Percentiles rank a stretch among this genome's conserved stretches.
These are phyloP conservation scores for Aulostomus chinensis DNA, from an alignment of 2,797 vertebrate species.

Conservation along the genomic window DNA sequence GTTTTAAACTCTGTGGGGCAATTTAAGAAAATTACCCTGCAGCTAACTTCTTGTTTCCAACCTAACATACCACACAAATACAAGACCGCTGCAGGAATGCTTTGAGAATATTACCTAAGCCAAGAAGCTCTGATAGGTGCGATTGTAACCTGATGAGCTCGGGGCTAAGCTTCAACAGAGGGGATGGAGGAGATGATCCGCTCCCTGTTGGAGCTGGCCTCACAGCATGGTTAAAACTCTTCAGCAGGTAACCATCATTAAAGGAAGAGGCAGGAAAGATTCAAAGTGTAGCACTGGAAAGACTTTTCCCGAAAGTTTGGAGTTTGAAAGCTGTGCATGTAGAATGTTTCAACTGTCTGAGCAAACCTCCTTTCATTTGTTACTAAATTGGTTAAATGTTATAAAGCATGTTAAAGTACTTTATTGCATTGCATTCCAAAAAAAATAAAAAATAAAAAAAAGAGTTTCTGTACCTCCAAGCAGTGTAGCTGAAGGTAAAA, in stretches of 20 bases:
- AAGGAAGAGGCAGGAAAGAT: too few relatives aligned
- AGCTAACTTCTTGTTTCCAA: conserved; percentile 59
- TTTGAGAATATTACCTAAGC: conserved; percentile 48
- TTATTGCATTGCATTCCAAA: too few relatives aligned
- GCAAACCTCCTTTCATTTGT: too few relatives aligned
- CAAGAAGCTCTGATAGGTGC: conserved; percentile 54
- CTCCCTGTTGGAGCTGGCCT: conserved; percentile 34
- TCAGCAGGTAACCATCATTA: too few relatives aligned
- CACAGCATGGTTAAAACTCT: conserved; percentile 1
- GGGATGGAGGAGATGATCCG: conserved; percentile 68
- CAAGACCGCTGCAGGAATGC: conserved; percentile 58
- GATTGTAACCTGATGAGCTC: conserved; percentile 75
- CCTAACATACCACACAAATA: conserved; percentile 42
- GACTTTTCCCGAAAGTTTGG: too few relatives aligned
- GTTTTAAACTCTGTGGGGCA: conserved; percentile 42
- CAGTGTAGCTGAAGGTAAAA: conserved; percentile 39
- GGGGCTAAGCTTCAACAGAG: conserved; percentile 56
- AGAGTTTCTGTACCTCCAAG: conserved; percentile 16
- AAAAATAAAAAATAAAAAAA: conserved; percentile 1
- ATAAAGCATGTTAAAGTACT: too few relatives aligned
- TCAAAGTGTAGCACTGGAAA: too few relatives aligned
- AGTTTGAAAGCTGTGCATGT: too few relatives aligned
- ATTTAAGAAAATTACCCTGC: conserved; percentile 55
- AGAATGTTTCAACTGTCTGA: too few relatives aligned
- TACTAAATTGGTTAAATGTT: too few relatives aligned